phyloP scores from a whole-genome alignment of 92 coral and sea anemone genomes.

The Bergia sp. region DNA sequence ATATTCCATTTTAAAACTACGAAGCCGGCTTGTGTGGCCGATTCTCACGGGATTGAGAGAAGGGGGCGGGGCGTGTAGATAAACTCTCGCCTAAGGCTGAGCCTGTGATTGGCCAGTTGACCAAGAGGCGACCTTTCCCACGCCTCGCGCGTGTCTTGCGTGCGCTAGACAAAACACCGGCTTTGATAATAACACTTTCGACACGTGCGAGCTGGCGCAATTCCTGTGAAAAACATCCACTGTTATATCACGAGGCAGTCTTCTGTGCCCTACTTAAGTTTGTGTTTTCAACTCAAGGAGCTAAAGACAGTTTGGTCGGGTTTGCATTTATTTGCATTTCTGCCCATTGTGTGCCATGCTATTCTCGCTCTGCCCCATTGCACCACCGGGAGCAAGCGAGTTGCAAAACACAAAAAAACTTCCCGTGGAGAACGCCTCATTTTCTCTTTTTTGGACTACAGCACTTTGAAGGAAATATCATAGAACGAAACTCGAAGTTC shows the following conservation, averaged over 20 bases:
- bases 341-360: no score
- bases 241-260: slow-evolving; percentile 18
- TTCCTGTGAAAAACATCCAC: background rate
- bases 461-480: no score
- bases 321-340: no score
- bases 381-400: no score
- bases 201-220: slow-evolving; percentile 37
- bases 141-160: slow-evolving; percentile 47
- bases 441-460: no score
- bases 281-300: slow-evolving; percentile 7
- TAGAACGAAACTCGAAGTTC: no score
- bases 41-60: slow-evolving; percentile 43
- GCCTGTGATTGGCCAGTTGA: slow-evolving; percentile 35
- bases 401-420: no score
- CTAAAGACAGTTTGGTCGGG: background rate
- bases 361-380: no score
- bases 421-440: no score
- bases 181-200: background rate
- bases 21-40: slow-evolving; percentile 34
- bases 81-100: slow-evolving; percentile 16
- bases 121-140: slow-evolving; percentile 40
- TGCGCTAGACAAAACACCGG: slow-evolving; percentile 46
- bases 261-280: background rate
- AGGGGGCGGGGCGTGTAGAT: slow-evolving; percentile 36
- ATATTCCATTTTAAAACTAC: background rate